A percentile compares a stretch with the other conserved stretches of the same genome.
phyloP scores from a whole-genome alignment of 2,888 invertebrate genomes.

The Acanthosoma haemorrhoidale region DNA sequence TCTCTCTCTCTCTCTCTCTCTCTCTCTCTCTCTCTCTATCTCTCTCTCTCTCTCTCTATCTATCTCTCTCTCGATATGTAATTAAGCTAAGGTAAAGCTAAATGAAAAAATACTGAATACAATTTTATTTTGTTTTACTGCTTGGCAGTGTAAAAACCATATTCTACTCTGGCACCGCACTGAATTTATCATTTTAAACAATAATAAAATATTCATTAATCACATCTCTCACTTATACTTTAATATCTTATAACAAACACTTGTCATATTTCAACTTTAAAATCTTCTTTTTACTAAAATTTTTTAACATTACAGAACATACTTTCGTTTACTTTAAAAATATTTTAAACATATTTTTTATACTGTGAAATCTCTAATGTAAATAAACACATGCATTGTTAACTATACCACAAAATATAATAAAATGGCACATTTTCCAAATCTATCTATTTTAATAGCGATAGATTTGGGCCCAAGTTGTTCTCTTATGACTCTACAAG shows the following conservation, averaged over 20 bases:
- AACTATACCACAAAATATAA: constrained; percentile 23
- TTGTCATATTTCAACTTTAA: neutral
- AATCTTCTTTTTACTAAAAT: constrained; percentile 5
- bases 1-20: no score
- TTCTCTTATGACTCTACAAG: constrained; percentile 13
- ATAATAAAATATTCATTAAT: constrained; percentile 6
- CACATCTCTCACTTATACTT: constrained; percentile 10
- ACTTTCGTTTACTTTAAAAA: neutral
- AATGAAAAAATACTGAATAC: constrained; percentile 10
- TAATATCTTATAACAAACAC: neutral
- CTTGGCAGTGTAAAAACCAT: constrained; percentile 12
- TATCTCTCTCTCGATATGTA: no score
- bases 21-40: no score
- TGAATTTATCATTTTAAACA: constrained; percentile 10
- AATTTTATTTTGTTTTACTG: constrained; percentile 7
- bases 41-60: no score
- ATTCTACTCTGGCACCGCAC: constrained; percentile 14
- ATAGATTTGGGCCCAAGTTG: constrained; percentile 23
- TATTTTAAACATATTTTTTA: constrained; percentile 4
- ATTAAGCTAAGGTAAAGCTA: constrained; percentile 10
- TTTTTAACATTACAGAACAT: constrained; percentile 8
- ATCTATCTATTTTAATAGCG: constrained; percentile 8
- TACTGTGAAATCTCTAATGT: neutral
- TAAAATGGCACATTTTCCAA: constrained; percentile 28
- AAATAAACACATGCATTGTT: constrained; percentile 6